Conservation (phyloP, 2,113 vertebrate genomes). For the Myiozetetes cayanensis region DNA sequence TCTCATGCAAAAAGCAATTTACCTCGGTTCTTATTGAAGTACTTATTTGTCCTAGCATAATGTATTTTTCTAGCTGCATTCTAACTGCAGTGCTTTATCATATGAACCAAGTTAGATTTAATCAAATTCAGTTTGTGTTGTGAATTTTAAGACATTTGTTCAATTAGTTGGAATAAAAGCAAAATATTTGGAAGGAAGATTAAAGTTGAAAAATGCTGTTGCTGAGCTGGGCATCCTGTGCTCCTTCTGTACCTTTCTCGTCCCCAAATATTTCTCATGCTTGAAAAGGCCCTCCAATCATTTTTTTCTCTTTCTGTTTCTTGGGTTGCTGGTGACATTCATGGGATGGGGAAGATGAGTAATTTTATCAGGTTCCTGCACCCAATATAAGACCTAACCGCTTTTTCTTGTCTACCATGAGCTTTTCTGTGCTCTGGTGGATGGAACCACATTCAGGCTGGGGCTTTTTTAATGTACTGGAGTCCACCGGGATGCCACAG, state of each 20-base stretch:
- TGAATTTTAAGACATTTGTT: conserved; percentile 62
- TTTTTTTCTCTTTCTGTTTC: neutral
- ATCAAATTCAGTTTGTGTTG: conserved; percentile 60
- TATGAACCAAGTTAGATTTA: conserved; percentile 61
- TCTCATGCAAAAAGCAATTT: conserved; percentile 55
- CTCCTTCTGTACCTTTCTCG: conserved; percentile 25
- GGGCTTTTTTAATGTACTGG: neutral
- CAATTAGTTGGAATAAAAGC: conserved; percentile 63
- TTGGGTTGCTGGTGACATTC: neutral
- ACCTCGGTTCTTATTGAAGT: conserved; percentile 61
- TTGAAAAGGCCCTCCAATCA: neutral
- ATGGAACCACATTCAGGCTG: neutral
- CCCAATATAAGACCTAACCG: accelerated
- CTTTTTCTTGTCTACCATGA: neutral
- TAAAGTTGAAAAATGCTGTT: conserved; percentile 4
- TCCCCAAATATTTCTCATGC: neutral
- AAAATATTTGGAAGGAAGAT: conserved; percentile 26
- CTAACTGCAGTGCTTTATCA: conserved; percentile 60
- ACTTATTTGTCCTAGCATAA: conserved; percentile 54
- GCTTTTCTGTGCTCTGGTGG: neutral
- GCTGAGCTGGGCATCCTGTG: conserved; percentile 1
- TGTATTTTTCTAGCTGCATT: conserved; percentile 46
- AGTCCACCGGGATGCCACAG: neutral
- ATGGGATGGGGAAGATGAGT: neutral
- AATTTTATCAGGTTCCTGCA: neutral